phyloP scores from a whole-genome alignment of 2,797 vertebrate genomes.

The Phalloptychus januarius region DNA sequence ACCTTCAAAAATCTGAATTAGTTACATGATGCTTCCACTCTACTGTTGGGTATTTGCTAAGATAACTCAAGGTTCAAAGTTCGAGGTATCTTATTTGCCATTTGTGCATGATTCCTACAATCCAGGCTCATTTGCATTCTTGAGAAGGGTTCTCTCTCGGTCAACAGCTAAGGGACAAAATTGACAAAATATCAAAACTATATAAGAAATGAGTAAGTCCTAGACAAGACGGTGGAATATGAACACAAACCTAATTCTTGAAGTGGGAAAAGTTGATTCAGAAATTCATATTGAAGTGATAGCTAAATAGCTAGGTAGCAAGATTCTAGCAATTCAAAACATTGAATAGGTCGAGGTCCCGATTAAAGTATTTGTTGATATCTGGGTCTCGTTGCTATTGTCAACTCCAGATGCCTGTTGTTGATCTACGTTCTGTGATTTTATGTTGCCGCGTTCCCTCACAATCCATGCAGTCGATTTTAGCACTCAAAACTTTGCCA shows the following conservation, averaged over 20 bases:
- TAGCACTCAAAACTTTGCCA: neutral
- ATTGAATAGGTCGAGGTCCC: neutral
- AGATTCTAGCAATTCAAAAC: neutral
- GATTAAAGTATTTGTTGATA: neutral
- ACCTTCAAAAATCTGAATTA: neutral
- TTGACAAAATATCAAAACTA: neutral
- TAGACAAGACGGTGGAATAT: neutral
- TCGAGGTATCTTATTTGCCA: neutral
- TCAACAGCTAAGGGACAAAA: neutral
- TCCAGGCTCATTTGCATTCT: neutral
- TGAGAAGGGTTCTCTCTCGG: neutral
- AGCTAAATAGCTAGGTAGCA: neutral
- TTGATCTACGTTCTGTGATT: neutral
- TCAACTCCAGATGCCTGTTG: neutral
- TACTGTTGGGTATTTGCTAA: neutral
- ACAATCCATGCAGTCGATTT: neutral
- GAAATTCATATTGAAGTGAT: neutral
- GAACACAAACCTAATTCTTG: neutral
- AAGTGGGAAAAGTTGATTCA: neutral
- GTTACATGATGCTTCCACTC: neutral
- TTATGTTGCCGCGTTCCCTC: neutral
- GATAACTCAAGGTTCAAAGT: neutral
- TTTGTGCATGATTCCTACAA: neutral
- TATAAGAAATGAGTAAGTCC: neutral
- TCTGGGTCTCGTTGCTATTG: neutral